Base-by-base conservation (phyloP, 2,113 vertebrate species). In the Hylia prasina region DNA sequence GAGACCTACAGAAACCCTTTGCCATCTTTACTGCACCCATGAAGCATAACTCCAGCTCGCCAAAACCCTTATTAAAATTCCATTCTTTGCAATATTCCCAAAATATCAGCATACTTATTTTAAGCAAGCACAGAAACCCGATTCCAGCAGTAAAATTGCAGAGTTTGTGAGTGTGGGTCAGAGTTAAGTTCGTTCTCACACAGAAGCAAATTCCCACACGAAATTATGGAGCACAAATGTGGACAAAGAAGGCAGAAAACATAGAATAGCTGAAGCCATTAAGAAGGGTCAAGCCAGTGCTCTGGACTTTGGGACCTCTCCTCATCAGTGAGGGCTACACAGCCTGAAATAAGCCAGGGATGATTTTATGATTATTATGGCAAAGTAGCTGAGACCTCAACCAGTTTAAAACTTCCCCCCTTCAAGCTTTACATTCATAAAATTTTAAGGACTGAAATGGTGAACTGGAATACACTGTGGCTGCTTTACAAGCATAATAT, bases 51-150 rank as follows among this genome's bases (percentile, higher is more conserved):
- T 33, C 44, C 47, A 82, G 47, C 35, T 66, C 63, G 27, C 56
- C 85, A 82, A 93, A 97, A 51, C 13, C 23, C 7, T 23, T 63
- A 23, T 57, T 63, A 76, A 93, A 91, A 95, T 85, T 72, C 33
- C n/a, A 70, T 13, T 64, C 68, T 81, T 65, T 71, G 64, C 82
- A 93, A 47, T 80, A 70, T 70, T 85, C 79, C 68, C 79, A 69
- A 92, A 95, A 77, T 84, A 82, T 73, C 88, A 81, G 35, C 39
- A 78, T 42, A 66, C 16, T 61, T 87, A 85, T 56, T 88, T 73
- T 77, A 75, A 60, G 56, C 64, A 58, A 94, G 70, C 15, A n/a
- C 17, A 82, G 66, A 84, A 54, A 78, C 9, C n/a, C 13, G 37
- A 93, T 87, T 77, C 82, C 71, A 90, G 71, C 64, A 92, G 40